A percentile compares a stretch with the other conserved stretches of the same genome.
Evolutionary conservation across 2,113 vertebrate genomes (phyloP).

Genomic region (Vombatus ursinus): DNA sequence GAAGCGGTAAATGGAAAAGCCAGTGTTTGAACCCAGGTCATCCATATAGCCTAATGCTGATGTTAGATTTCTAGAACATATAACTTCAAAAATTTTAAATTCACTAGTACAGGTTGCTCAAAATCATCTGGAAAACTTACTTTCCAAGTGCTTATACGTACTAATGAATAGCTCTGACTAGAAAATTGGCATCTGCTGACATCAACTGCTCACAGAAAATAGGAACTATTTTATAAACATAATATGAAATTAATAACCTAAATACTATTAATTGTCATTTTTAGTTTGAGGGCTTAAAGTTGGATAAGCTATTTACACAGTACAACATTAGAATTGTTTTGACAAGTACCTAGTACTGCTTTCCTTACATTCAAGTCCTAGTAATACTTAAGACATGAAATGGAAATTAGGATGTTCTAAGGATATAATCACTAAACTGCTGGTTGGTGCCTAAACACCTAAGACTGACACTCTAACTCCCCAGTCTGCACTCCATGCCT

Average conservation of each 20-base stretch:
- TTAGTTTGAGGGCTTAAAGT: not conserved
- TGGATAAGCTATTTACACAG: not conserved
- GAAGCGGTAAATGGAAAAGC: not conserved
- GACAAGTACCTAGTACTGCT: not conserved
- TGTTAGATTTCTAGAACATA: too few relatives aligned
- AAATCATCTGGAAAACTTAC: not conserved
- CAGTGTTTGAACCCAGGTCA: not conserved
- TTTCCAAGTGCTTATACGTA: not conserved
- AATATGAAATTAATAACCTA: not conserved
- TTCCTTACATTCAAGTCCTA: not conserved
- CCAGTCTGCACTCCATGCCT: not conserved
- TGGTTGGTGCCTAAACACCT: not conserved
- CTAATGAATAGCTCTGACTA: not conserved
- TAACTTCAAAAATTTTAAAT: not conserved
- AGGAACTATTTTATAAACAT: not conserved
- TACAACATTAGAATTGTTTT: not conserved
- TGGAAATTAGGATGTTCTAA: not conserved
- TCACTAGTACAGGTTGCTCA: not conserved
- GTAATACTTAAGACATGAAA: not conserved
- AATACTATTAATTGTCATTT: not conserved
- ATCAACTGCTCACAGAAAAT: not conserved
- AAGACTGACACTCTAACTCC: not conserved
- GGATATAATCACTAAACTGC: not conserved
- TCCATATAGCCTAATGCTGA: not conserved
- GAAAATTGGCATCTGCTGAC: not conserved